These are phyloP conservation scores for Tenrec ecaudatus DNA, from an alignment of 2,113 vertebrate genomes.

Conservation along the genomic window DNA sequence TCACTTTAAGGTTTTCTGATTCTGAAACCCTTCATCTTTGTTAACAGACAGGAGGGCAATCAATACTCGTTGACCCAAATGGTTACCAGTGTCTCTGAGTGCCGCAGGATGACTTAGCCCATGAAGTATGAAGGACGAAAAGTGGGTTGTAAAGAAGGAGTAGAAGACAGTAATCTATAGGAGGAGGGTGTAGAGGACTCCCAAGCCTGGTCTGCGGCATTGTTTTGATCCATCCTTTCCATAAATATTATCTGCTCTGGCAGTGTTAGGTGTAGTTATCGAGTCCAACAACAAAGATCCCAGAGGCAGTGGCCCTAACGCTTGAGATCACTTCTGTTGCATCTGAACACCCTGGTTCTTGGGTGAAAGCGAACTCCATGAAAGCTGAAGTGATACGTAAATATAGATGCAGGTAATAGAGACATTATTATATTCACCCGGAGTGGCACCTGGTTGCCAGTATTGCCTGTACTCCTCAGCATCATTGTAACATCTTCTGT, in stretches of 20 bases:
- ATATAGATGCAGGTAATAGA: background rate
- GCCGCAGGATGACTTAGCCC: background rate
- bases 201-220: no score
- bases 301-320: background rate
- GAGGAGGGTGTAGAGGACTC: background rate
- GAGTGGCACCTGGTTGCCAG: background rate
- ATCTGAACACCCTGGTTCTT: background rate
- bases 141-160: background rate
- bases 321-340: background rate
- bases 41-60: background rate
- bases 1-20: background rate
- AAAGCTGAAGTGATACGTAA: background rate
- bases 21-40: background rate
- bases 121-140: background rate
- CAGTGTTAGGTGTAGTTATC: no score
- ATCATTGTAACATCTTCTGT: background rate
- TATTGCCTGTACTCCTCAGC: background rate
- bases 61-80: background rate
- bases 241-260: background rate
- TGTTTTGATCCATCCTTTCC: background rate
- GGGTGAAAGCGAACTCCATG: constrained; percentile 12
- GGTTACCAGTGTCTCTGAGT: background rate
- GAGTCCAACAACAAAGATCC: background rate
- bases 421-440: background rate
- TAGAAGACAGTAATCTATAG: background rate